These are phyloP conservation scores for Melanotaenia parkinsoni DNA, from an alignment of 2,797 vertebrate species.

Conservation along the genomic window DNA sequence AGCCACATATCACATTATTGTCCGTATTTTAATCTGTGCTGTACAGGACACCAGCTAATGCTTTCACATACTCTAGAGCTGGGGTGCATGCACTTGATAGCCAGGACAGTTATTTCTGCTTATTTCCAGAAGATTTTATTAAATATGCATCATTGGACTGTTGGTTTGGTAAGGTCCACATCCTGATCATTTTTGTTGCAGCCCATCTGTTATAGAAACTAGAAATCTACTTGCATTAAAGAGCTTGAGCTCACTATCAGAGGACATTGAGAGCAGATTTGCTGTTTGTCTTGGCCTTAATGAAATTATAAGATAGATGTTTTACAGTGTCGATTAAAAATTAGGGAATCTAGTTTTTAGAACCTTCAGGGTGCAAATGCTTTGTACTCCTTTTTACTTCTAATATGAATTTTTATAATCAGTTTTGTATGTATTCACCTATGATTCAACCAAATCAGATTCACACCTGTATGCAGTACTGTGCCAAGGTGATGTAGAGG, in stretches of 20 bases:
- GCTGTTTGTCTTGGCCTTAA: background rate
- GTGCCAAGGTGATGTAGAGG: conserved; percentile 28
- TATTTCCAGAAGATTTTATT: too few relatives aligned
- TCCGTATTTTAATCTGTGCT: too few relatives aligned
- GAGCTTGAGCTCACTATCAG: background rate
- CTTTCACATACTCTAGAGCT: too few relatives aligned
- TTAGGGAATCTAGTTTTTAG: background rate
- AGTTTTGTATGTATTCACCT: background rate
- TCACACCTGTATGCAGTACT: background rate
- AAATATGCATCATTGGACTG: background rate
- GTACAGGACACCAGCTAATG: too few relatives aligned
- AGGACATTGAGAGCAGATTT: background rate
- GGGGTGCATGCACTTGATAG: too few relatives aligned
- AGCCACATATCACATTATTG: too few relatives aligned
- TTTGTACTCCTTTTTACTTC: background rate
- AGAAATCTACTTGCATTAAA: background rate
- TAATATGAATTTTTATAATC: background rate
- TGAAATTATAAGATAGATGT: background rate
- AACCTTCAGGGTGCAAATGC: too few relatives aligned
- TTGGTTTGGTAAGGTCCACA: background rate
- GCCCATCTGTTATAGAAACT: background rate
- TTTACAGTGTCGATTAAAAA: background rate
- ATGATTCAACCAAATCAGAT: conserved; percentile 9
- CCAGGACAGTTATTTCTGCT: too few relatives aligned
- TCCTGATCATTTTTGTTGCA: background rate